Percentiles rank a stretch among this genome's conserved stretches.
These are phyloP conservation scores for Ctenomys sociabilis DNA, from an alignment of 2,113 vertebrate genomes.

Conservation along the genomic window DNA sequence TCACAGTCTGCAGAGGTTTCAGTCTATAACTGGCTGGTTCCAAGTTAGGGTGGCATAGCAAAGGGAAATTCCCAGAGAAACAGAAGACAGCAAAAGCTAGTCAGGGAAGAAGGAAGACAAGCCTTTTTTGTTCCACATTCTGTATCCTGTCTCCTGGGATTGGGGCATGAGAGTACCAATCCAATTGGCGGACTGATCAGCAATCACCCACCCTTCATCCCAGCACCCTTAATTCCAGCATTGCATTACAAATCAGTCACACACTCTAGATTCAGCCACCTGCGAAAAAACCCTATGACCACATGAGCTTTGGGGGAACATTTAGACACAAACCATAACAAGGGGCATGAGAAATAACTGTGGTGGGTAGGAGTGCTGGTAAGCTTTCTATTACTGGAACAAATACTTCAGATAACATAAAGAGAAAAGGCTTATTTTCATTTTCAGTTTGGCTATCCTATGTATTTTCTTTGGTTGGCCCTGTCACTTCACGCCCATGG, in stretches of 20 bases:
- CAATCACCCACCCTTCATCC: background rate
- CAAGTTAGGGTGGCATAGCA: background rate
- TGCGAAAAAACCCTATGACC: background rate
- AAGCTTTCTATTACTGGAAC: background rate
- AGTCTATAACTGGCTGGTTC: too few species aligned
- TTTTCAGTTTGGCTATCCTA: background rate
- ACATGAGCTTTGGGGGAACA: background rate
- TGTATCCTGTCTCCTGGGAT: background rate
- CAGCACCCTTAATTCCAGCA: background rate
- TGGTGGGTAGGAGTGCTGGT: background rate
- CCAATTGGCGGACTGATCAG: background rate
- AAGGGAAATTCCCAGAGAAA: background rate
- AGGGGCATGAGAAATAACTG: background rate
- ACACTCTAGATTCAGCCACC: background rate
- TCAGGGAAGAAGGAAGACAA: background rate
- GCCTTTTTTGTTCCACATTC: background rate
- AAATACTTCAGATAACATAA: background rate
- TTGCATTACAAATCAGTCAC: background rate
- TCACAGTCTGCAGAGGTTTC: background rate
- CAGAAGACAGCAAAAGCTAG: background rate
- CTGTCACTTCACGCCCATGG: background rate
- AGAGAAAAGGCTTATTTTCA: background rate
- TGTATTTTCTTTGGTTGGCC: background rate
- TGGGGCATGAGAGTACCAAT: background rate
- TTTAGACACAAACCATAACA: background rate